A percentile compares a stretch with the other conserved stretches of the same genome.
Evolutionary conservation across 2,113 vertebrate genomes (phyloP).

Genomic region (Elanoides forficatus): DNA sequence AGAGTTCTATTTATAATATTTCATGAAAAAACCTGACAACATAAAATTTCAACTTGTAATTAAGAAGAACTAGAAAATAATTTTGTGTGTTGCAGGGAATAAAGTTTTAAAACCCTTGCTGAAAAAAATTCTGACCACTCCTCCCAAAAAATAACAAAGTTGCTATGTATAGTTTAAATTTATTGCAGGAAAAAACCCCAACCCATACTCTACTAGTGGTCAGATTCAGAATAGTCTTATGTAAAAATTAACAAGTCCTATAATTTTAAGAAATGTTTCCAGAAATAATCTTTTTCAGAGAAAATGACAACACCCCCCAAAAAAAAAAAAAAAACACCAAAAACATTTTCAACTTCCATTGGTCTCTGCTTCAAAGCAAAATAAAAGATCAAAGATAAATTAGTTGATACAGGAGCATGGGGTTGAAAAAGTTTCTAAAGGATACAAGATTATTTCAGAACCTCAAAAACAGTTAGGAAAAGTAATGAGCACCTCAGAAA

Average conservation of each 20-base stretch:
- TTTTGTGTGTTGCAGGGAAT: background rate
- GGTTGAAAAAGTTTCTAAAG: background rate
- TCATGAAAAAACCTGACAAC: background rate
- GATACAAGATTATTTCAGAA: background rate
- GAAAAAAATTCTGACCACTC: background rate
- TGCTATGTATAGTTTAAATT: background rate
- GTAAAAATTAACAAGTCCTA: background rate
- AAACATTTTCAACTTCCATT: background rate
- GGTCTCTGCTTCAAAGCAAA: background rate
- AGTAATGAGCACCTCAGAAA: background rate
- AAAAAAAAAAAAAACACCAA: no score
- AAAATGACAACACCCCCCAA: background rate
- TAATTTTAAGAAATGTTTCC: background rate
- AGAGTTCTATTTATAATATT: background rate
- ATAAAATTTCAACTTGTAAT: background rate
- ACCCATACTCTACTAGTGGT: background rate
- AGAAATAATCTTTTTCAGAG: background rate
- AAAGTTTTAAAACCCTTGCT: background rate
- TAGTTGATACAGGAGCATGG: background rate
- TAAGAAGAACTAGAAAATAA: background rate
- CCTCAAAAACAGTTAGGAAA: background rate
- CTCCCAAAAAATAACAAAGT: background rate
- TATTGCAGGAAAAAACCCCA: background rate
- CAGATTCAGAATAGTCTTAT: background rate
- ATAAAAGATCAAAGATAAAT: background rate